A percentile compares a stretch with the other conserved stretches of the same genome.
These are phyloP conservation scores for Stenodera caucasica DNA, from an alignment of 2,888 invertebrate species.

Conservation along the genomic window DNA sequence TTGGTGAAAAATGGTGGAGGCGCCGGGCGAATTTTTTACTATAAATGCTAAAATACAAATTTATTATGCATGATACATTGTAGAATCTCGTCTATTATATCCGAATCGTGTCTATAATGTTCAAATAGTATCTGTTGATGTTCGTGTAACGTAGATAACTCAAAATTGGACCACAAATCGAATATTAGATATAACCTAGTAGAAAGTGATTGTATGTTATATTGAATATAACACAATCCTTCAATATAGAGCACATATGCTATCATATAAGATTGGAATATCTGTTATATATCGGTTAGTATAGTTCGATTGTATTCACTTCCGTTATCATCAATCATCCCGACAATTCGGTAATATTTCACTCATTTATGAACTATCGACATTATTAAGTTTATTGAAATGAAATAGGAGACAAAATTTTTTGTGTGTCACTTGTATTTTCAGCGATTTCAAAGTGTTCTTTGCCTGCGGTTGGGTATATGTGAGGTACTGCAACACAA, in stretches of 20 bases:
- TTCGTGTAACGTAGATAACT: slow-evolving; percentile 18
- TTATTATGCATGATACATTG: too few relatives aligned
- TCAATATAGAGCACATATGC: slow-evolving; percentile 7
- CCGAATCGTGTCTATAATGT: background rate
- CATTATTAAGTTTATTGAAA: too few relatives aligned
- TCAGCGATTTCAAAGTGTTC: slow-evolving; percentile 80
- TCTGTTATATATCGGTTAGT: background rate
- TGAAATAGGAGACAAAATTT: too few relatives aligned
- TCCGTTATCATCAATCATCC: slow-evolving; percentile 32
- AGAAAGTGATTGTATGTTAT: background rate
- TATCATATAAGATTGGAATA: background rate
- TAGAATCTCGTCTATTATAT: background rate
- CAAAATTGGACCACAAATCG: slow-evolving; percentile 23
- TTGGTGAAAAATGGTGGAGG: background rate
- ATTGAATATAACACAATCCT: slow-evolving; percentile 12
- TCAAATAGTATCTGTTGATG: slow-evolving; percentile 1
- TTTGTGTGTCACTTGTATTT: slow-evolving; percentile 55
- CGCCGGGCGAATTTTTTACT: background rate
- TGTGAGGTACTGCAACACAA: slow-evolving; percentile 69
- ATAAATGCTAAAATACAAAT: too few relatives aligned
- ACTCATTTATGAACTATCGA: too few relatives aligned
- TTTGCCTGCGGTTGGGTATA: slow-evolving; percentile 86
- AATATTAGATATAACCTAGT: background rate
- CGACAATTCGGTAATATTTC: slow-evolving; percentile 26
- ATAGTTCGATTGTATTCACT: slow-evolving; percentile 9